These are phyloP conservation scores for Drosophila borborema DNA, from an alignment of 2,888 invertebrate genomes.

Conservation along the genomic window DNA sequence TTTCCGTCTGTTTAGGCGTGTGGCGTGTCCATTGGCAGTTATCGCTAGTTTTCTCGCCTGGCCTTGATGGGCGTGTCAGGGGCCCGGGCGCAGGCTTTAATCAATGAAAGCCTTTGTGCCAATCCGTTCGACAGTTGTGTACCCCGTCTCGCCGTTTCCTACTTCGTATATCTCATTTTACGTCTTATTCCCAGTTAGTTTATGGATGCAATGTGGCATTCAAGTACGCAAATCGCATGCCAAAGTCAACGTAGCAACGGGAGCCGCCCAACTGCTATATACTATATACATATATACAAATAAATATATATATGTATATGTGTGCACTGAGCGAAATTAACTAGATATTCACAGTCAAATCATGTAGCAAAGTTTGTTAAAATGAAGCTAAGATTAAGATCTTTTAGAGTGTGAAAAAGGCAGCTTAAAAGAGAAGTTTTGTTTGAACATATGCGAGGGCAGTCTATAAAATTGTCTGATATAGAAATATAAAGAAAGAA, in stretches of 20 bases:
- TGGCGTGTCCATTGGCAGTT: slow-evolving; percentile 76
- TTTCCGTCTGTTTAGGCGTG: slow-evolving; percentile 5
- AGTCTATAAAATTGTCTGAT: not conserved
- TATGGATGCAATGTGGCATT: slow-evolving; percentile 73
- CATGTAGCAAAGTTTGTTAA: not conserved
- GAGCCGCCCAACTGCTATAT: slow-evolving; percentile 60
- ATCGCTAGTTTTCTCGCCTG: slow-evolving; percentile 68
- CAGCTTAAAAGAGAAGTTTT: not conserved
- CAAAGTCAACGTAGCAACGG: slow-evolving; percentile 61
- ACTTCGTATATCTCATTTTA: slow-evolving; percentile 45
- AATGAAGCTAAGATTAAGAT: not conserved
- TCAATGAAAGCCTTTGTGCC: slow-evolving; percentile 73
- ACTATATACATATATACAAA: not conserved
- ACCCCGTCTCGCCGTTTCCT: not conserved
- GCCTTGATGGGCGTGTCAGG: slow-evolving; percentile 51
- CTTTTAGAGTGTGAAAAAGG: not conserved
- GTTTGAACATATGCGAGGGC: not conserved
- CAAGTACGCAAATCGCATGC: slow-evolving; percentile 66
- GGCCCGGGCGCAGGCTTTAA: slow-evolving; percentile 47
- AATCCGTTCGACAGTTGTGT: slow-evolving; percentile 14
- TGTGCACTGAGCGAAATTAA: not conserved
- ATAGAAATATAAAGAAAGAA: not conserved
- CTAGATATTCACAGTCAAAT: not conserved
- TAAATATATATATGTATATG: not conserved
- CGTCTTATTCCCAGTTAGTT: slow-evolving; percentile 59